phyloP scores from a whole-genome alignment of 2,888 invertebrate species.

The Temnothorax ravouxi region DNA sequence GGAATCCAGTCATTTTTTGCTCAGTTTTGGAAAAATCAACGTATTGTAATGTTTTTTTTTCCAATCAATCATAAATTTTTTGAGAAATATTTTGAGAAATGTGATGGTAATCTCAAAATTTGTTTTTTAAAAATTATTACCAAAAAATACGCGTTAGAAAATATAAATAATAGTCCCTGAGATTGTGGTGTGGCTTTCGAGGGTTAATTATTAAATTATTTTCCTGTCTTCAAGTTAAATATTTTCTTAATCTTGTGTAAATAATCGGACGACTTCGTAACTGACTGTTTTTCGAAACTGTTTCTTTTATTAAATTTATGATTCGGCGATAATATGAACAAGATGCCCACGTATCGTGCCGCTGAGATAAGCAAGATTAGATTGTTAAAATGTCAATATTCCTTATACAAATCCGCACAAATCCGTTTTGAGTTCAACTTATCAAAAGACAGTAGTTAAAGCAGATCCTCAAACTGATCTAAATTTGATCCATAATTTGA shows the following conservation, averaged over 20 bases:
- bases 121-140: too few species aligned
- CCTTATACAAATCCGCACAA: not conserved
- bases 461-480: not conserved
- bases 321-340: not conserved
- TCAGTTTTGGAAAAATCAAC: too few species aligned
- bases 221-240: not conserved
- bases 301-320: not conserved
- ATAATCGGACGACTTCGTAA: not conserved
- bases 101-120: too few species aligned
- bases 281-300: not conserved
- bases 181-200: too few species aligned
- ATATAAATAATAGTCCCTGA: too few species aligned
- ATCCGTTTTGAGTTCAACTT: not conserved
- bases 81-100: too few species aligned
- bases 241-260: not conserved
- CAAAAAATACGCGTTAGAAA: too few species aligned
- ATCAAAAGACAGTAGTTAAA: not conserved
- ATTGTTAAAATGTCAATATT: not conserved
- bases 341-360: not conserved
- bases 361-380: conserved; percentile 11
- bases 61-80: too few species aligned
- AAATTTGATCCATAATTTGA: too few species aligned
- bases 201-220: not conserved
- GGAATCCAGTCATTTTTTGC: too few species aligned
- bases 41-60: too few species aligned